Percentiles rank a stretch among this genome's conserved stretches.
Evolutionary conservation across 1,140 invertebrate species (phyloP).

Genomic region (Nasonia longicornis): DNA sequence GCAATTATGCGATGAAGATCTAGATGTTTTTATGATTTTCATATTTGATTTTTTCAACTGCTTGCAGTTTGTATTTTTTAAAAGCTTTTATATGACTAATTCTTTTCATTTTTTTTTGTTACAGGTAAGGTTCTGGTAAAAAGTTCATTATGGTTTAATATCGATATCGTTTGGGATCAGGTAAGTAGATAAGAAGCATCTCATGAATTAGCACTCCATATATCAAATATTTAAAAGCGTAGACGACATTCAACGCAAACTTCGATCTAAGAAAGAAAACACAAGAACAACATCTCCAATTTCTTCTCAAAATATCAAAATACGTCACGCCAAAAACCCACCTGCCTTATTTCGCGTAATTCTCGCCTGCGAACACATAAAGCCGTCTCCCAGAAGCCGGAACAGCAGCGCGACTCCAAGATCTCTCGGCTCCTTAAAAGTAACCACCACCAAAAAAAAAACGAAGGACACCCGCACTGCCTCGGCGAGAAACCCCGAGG

Average conservation of each 20-base stretch:
- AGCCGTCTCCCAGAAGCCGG: neutral
- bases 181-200: neutral
- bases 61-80: no score
- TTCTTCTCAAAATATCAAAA: neutral
- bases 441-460: neutral
- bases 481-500: neutral
- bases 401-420: neutral
- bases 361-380: neutral
- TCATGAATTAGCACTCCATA: slow-evolving; percentile 5
- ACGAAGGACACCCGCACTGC: slow-evolving; percentile 4
- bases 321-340: neutral
- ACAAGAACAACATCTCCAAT: neutral
- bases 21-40: no score
- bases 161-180: neutral
- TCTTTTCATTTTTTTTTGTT: neutral
- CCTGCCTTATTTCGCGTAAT: neutral
- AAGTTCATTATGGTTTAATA: neutral
- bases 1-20: no score
- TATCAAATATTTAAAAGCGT: neutral
- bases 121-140: slow-evolving; percentile 15
- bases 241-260: neutral
- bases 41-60: no score
- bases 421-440: neutral
- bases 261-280: neutral
- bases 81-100: neutral